Evolutionary conservation across 1,140 invertebrate species (phyloP).

Genomic region (Pollicipes pollicipes): DNA sequence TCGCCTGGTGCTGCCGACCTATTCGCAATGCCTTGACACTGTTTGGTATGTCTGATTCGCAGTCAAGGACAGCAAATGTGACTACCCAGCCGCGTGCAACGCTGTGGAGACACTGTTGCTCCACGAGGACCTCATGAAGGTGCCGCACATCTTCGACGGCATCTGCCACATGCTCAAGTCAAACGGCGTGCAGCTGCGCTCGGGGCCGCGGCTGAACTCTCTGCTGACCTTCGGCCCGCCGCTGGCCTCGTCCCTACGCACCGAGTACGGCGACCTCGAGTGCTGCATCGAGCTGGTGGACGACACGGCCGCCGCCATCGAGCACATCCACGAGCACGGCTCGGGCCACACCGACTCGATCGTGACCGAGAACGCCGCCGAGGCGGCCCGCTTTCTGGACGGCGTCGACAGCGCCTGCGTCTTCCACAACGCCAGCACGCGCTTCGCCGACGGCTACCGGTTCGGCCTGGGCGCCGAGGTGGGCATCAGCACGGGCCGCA

Average conservation of each 20-base stretch:
- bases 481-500: constrained; percentile 14
- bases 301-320: constrained; percentile 67
- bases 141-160: constrained; percentile 56
- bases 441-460: constrained; percentile 15
- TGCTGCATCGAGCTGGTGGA: constrained; percentile 88
- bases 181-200: constrained; percentile 69
- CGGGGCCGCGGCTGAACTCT: constrained; percentile 58
- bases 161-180: constrained; percentile 83
- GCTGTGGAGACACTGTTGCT: constrained; percentile 94
- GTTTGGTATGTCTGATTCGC: too few species aligned
- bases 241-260: constrained; percentile 48
- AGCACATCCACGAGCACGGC: constrained; percentile 36
- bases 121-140: constrained; percentile 60
- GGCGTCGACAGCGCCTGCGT: constrained; percentile 14
- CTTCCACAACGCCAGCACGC: too few species aligned
- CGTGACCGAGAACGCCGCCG: constrained; percentile 8
- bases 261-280: constrained; percentile 81
- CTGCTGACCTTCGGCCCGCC: constrained; percentile 83
- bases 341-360: constrained; percentile 11
- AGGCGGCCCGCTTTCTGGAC: constrained; percentile 11
- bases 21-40: constrained; percentile 5
- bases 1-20: too few species aligned
- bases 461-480: constrained; percentile 15
- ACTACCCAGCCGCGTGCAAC: constrained; percentile 97
- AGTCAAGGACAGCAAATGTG: constrained; percentile 90